Percentiles rank a stretch among this genome's conserved stretches.
Evolutionary conservation across 1,140 invertebrate species (phyloP).

Genomic region (Dryas iulia): DNA sequence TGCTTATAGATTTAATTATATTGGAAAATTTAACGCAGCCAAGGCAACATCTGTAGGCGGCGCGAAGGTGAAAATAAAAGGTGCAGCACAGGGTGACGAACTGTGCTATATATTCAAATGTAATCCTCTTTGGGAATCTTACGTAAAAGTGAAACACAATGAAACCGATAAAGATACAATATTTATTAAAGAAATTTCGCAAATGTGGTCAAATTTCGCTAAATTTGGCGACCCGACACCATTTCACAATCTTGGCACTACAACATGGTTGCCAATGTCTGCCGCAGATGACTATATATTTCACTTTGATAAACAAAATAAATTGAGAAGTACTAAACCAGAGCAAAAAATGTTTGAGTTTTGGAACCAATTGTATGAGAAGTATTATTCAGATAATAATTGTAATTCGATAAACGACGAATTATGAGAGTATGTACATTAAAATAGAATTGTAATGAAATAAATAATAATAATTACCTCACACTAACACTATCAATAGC

Average conservation of each 20-base stretch:
- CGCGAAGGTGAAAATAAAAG: constrained; percentile 45
- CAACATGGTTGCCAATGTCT: constrained; percentile 54
- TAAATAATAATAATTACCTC: constrained; percentile 44
- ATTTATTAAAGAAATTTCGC: constrained; percentile 60
- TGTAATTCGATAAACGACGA: constrained; percentile 42
- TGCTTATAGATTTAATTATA: constrained; percentile 67
- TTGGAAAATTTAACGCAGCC: constrained; percentile 55
- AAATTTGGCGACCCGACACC: constrained; percentile 68
- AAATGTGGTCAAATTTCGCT: constrained; percentile 77
- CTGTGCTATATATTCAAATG: constrained; percentile 68
- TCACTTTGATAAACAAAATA: constrained; percentile 45
- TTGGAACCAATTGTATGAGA: constrained; percentile 59
- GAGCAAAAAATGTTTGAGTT: constrained; percentile 54
- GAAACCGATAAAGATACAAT: constrained; percentile 44
- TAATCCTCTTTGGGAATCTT: constrained; percentile 59
- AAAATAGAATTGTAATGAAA: not conserved
- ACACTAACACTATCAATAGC: constrained; percentile 60
- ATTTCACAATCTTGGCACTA: constrained; percentile 23
- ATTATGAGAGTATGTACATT: constrained; percentile 11
- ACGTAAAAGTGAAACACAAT: constrained; percentile 48
- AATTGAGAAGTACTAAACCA: constrained; percentile 37
- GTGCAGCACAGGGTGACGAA: constrained; percentile 64
- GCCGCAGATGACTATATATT: constrained; percentile 48
- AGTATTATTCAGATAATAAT: constrained; percentile 45
- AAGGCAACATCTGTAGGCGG: constrained; percentile 51